Percentiles rank a stretch among this genome's conserved stretches.
Conservation (phyloP, 53 echinoderm and acorn worm species). For the Holothuria leucospilota region DNA sequence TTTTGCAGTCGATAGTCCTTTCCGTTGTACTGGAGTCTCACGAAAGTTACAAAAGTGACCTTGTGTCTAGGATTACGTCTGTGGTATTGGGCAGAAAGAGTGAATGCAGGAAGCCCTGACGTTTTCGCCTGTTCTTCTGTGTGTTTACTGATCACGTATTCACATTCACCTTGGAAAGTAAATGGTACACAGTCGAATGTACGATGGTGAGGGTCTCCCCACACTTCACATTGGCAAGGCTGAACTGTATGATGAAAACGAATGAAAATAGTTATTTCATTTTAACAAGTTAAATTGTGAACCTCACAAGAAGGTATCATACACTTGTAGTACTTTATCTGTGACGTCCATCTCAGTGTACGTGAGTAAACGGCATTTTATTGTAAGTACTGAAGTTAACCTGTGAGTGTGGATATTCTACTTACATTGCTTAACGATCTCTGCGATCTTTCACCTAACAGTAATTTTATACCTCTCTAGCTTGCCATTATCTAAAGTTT, state of each 20-base stretch:
- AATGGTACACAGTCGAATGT: constrained; percentile 6
- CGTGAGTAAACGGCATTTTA: no score
- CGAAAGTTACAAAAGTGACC: neutral
- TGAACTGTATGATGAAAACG: neutral
- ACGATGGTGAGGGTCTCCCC: no score
- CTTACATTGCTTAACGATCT: no score
- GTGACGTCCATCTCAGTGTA: no score
- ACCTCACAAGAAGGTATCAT: no score
- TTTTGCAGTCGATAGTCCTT: constrained; percentile 14
- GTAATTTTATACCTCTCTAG: no score
- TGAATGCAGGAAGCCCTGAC: neutral
- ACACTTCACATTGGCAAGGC: neutral
- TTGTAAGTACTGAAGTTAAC: no score
- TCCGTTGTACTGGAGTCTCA: neutral
- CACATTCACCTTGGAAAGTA: constrained; percentile 33
- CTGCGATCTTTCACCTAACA: no score
- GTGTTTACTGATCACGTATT: constrained; percentile 2
- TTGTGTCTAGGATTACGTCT: neutral
- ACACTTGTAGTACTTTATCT: no score
- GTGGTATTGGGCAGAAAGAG: neutral
- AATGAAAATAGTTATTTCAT: neutral
- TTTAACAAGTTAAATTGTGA: no score
- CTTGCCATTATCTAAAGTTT: no score
- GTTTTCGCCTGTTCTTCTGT: neutral
- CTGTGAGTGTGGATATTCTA: no score